phyloP scores from a whole-genome alignment of 1,140 invertebrate species.

The Thrips palmi region DNA sequence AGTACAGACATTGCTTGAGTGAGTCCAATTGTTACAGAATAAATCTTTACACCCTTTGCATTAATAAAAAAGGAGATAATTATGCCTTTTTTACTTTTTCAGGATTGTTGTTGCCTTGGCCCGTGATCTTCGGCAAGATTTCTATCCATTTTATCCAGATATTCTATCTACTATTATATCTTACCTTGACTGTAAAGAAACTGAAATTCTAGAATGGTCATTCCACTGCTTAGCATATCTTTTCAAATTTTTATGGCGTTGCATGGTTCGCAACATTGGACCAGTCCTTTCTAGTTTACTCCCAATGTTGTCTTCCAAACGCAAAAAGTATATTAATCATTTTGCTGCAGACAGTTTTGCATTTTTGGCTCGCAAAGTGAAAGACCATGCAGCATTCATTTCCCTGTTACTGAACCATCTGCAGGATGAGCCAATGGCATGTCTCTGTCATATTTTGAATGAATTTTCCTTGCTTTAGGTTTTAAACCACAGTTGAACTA shows the following conservation, averaged over 20 bases:
- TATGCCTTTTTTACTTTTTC: too few relatives aligned
- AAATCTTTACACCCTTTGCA: too few relatives aligned
- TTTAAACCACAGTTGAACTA: conserved; percentile 1
- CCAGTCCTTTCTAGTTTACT: conserved; percentile 52
- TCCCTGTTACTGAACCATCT: conserved; percentile 46
- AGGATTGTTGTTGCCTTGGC: conserved; percentile 68
- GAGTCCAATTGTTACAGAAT: too few relatives aligned
- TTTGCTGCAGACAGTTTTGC: conserved; percentile 92
- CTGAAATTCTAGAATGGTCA: conserved; percentile 63
- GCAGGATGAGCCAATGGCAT: conserved; percentile 28
- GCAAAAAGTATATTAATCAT: conserved; percentile 65
- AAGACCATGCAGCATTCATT: conserved; percentile 57
- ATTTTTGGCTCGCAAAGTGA: conserved; percentile 75
- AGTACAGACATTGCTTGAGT: too few relatives aligned
- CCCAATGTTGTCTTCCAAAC: conserved; percentile 48
- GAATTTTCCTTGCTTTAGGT: not conserved
- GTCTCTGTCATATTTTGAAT: not conserved
- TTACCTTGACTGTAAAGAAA: conserved; percentile 54
- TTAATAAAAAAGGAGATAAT: too few relatives aligned
- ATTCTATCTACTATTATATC: conserved; percentile 48
- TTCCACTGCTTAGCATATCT: conserved; percentile 70
- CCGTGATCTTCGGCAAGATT: conserved; percentile 69
- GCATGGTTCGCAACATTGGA: conserved; percentile 59
- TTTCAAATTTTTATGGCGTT: conserved; percentile 73
- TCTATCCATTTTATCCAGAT: conserved; percentile 58